Conservation (phyloP, 2,797 vertebrate species). For the Lates japonicus region DNA sequence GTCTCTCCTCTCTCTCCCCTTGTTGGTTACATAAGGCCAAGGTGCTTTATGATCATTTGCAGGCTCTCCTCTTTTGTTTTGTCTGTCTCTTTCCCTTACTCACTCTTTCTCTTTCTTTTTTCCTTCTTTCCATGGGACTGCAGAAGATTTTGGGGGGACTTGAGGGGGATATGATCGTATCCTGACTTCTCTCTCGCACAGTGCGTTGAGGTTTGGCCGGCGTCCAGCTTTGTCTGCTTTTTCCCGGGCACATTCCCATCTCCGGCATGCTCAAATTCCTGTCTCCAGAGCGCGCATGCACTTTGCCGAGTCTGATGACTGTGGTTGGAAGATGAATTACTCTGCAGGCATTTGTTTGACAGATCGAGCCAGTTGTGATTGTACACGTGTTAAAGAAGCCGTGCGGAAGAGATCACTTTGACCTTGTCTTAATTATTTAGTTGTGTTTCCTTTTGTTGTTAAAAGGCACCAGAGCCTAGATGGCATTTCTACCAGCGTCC, state of each 20-base stretch:
- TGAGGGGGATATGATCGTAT: conserved; percentile 72
- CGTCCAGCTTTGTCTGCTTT: conserved; percentile 82
- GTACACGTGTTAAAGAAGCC: conserved; percentile 70
- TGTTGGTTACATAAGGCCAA: conserved; percentile 74
- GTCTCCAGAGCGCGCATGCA: conserved; percentile 72
- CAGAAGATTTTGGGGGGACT: conserved; percentile 64
- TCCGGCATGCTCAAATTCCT: conserved; percentile 70
- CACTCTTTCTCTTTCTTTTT: conserved; percentile 25
- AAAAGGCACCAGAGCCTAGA: conserved; percentile 62
- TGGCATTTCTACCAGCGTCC: conserved; percentile 58
- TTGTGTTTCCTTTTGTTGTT: conserved; percentile 66
- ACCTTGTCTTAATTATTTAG: conserved; percentile 72
- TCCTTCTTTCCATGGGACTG: conserved; percentile 44
- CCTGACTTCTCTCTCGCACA: conserved; percentile 73
- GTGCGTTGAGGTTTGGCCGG: conserved; percentile 78
- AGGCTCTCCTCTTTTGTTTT: conserved; percentile 69
- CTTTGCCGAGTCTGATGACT: conserved; percentile 72
- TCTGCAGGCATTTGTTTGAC: conserved; percentile 81
- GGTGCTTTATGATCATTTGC: conserved; percentile 82
- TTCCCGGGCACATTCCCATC: conserved; percentile 77
- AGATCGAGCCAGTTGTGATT: conserved; percentile 67
- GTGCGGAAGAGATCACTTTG: conserved; percentile 59
- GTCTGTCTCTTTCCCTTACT: conserved; percentile 52
- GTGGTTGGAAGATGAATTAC: conserved; percentile 78
- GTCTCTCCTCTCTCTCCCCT: conserved; percentile 65